A percentile compares a stretch with the other conserved stretches of the same genome.
Evolutionary conservation across 2,797 vertebrate species (phyloP).

Genomic region (Anguilla obscura): DNA sequence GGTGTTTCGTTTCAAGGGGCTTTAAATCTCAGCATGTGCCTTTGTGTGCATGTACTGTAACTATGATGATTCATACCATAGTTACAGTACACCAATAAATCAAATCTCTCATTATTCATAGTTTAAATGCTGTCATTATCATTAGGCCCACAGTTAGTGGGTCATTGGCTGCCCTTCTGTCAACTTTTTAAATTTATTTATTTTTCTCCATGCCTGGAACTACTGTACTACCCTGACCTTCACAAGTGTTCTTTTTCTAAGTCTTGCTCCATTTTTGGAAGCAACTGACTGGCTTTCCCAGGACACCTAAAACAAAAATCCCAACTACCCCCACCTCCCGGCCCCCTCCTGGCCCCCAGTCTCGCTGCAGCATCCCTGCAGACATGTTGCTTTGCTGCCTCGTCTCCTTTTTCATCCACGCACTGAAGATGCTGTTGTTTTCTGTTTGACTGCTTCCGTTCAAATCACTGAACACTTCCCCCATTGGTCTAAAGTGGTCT

Average conservation of each 20-base stretch:
- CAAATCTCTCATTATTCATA: constrained; percentile 10
- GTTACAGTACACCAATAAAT: background rate
- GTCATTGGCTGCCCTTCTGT: constrained; percentile 21
- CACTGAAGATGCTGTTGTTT: constrained; percentile 26
- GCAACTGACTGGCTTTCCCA: background rate
- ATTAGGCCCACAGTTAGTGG: constrained; percentile 2
- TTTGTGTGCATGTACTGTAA: background rate
- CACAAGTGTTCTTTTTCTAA: background rate
- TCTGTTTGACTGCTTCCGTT: background rate
- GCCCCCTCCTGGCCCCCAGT: constrained; percentile 31
- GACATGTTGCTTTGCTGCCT: constrained; percentile 6
- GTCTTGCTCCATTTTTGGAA: constrained; percentile 24
- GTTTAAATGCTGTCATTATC: constrained; percentile 4
- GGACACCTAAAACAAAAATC: background rate
- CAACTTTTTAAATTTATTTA: constrained; percentile 23
- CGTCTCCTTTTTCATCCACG: constrained; percentile 25
- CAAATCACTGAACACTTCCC: background rate
- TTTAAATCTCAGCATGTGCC: constrained; percentile 7
- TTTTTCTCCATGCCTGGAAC: background rate
- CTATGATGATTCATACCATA: background rate
- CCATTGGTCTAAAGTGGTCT: constrained; percentile 15
- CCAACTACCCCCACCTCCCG: background rate
- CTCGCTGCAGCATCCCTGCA: constrained; percentile 25
- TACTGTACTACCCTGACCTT: constrained; percentile 22
- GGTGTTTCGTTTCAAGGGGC: constrained; percentile 10